Conservation (phyloP, 1,140 invertebrate species). For the Zaprionus taronus region DNA sequence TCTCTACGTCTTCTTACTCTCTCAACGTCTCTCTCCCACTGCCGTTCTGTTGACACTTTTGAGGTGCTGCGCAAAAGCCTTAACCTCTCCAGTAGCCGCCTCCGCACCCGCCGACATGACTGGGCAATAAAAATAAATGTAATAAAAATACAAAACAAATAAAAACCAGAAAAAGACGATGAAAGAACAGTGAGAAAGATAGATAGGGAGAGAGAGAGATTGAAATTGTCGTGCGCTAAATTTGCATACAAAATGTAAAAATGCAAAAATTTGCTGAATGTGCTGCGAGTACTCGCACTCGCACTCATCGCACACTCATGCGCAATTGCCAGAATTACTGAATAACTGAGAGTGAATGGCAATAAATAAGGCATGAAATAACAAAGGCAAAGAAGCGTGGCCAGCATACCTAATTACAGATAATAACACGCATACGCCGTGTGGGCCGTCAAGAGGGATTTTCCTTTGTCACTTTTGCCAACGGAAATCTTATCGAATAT, state of each 20-base stretch:
- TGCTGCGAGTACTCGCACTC: background rate
- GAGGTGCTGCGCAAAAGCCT: slow-evolving; percentile 63
- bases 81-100: background rate
- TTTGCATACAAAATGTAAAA: slow-evolving; percentile 54
- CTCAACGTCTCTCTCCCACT: background rate
- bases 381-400: slow-evolving; percentile 45
- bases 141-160: slow-evolving; percentile 27
- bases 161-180: background rate
- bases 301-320: background rate
- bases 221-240: slow-evolving; percentile 46
- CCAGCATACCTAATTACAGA: slow-evolving; percentile 48
- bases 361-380: slow-evolving; percentile 32
- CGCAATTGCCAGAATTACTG: slow-evolving; percentile 30
- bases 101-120: background rate
- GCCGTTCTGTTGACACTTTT: slow-evolving; percentile 63
- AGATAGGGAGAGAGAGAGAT: background rate
- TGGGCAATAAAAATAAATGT: slow-evolving; percentile 26
- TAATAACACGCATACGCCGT: slow-evolving; percentile 57
- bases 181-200: slow-evolving; percentile 4
- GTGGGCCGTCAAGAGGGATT: slow-evolving; percentile 18
- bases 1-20: background rate
- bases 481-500: background rate
- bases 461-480: slow-evolving; percentile 7
- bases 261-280: slow-evolving; percentile 30
- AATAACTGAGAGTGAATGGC: slow-evolving; percentile 20